Evolutionary conservation across 2,797 vertebrate species (phyloP).

Genomic region (Pristis pectinata): DNA sequence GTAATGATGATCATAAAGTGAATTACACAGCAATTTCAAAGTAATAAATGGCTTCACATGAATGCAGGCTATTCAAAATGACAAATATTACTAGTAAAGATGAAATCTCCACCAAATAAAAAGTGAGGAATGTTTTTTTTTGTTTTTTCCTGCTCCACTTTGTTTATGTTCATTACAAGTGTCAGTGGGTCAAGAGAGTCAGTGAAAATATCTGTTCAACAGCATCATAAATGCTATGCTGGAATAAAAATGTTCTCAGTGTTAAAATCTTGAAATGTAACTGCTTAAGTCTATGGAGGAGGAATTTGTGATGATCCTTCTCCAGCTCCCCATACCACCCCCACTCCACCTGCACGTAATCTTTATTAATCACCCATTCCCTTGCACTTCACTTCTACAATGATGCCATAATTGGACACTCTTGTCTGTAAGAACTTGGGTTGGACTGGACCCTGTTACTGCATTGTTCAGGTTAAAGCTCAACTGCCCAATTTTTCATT

Average conservation of each 20-base stretch:
- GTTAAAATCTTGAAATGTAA: neutral
- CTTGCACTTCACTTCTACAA: neutral
- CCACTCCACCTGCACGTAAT: neutral
- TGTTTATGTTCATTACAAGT: neutral
- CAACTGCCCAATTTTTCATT: neutral
- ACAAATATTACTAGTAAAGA: neutral
- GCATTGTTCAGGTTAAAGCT: neutral
- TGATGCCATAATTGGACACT: neutral
- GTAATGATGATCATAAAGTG: neutral
- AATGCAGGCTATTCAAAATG: neutral
- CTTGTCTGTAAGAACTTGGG: neutral
- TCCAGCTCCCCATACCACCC: neutral
- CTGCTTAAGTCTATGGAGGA: neutral
- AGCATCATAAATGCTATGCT: neutral
- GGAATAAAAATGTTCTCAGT: neutral
- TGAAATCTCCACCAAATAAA: neutral
- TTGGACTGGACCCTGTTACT: neutral
- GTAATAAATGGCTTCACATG: neutral
- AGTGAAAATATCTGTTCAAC: neutral
- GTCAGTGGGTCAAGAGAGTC: neutral
- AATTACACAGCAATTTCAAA: conserved; percentile 5
- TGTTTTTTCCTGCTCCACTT: neutral
- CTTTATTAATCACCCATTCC: neutral
- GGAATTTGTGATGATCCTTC: neutral
- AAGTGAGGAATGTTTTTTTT: neutral